Conservation (phyloP, 2,888 invertebrate species). For the Acrobasis suavella region DNA sequence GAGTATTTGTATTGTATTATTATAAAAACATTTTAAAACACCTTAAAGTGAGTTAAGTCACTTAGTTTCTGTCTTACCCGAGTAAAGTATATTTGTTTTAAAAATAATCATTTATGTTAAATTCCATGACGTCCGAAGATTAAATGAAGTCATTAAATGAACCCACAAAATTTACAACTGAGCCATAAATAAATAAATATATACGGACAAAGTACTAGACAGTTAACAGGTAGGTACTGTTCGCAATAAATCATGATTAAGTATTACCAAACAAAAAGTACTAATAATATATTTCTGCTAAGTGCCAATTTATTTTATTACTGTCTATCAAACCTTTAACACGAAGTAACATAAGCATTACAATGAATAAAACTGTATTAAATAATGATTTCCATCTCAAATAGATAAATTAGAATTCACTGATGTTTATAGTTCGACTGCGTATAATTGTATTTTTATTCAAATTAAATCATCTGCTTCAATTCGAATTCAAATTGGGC, state of each 20-base stretch:
- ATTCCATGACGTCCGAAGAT: neutral
- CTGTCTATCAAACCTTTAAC: slow-evolving; percentile 18
- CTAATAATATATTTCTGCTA: slow-evolving; percentile 9
- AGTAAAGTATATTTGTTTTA: too few relatives aligned
- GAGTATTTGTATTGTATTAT: too few relatives aligned
- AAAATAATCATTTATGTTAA: too few relatives aligned
- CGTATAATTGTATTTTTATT: slow-evolving; percentile 42
- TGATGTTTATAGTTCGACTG: neutral
- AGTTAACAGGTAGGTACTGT: slow-evolving; percentile 11
- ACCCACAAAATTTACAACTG: neutral
- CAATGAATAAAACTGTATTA: neutral
- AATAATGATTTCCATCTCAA: slow-evolving; percentile 7
- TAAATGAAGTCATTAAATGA: neutral
- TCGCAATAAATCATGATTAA: slow-evolving; percentile 23
- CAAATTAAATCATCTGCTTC: slow-evolving; percentile 34
- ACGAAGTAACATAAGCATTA: slow-evolving; percentile 9
- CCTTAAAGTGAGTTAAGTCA: too few relatives aligned
- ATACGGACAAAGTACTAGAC: neutral
- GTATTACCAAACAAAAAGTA: slow-evolving; percentile 20
- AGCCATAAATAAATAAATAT: too few relatives aligned
- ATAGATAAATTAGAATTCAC: slow-evolving; percentile 2
- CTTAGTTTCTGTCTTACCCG: too few relatives aligned
- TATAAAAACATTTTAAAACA: too few relatives aligned
- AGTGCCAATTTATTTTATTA: slow-evolving; percentile 21
- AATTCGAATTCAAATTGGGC: slow-evolving; percentile 6